These are phyloP conservation scores for Subacronicta megacephala DNA, from an alignment of 2,888 invertebrate species.

Conservation along the genomic window DNA sequence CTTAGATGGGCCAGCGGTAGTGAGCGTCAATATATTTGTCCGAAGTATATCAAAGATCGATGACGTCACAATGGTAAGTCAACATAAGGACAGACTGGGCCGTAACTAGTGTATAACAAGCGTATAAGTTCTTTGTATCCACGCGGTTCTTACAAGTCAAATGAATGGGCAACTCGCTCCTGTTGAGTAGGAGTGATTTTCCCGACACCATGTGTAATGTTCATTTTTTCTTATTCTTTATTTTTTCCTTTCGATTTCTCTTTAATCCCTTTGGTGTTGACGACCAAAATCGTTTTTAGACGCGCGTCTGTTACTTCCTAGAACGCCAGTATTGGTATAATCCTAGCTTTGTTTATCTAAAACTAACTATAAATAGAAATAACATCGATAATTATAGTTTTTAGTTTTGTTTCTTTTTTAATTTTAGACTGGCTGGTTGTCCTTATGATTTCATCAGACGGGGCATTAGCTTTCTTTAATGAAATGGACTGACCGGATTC, in stretches of 20 bases:
- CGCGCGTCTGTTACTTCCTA: conserved; percentile 61
- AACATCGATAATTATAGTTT: conserved; percentile 49
- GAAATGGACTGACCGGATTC: conserved; percentile 62
- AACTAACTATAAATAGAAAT: conserved; percentile 40
- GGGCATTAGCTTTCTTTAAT: conserved; percentile 72
- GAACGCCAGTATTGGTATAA: conserved; percentile 52
- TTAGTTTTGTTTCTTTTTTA: conserved; percentile 62
- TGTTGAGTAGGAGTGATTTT: conserved; percentile 78
- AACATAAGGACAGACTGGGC: conserved; percentile 79
- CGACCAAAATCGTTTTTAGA: conserved; percentile 89
- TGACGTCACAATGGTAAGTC: conserved; percentile 99
- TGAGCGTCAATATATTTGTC: conserved; percentile 99
- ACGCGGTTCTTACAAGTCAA: conserved; percentile 84
- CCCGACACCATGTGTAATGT: conserved; percentile 76
- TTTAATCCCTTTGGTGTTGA: conserved; percentile 82
- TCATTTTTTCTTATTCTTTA: conserved; percentile 72
- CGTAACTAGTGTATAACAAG: conserved; percentile 78
- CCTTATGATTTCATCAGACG: conserved; percentile 70
- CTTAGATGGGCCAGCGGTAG: conserved; percentile 97
- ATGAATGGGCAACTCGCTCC: conserved; percentile 88
- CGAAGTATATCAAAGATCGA: conserved; percentile 99
- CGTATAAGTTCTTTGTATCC: conserved; percentile 71
- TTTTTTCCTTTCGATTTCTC: conserved; percentile 67
- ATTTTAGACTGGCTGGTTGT: conserved; percentile 76
- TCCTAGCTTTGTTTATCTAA: conserved; percentile 57